A percentile compares a stretch with the other conserved stretches of the same genome.
These are phyloP conservation scores for Platyscelio sp. DNA, from an alignment of 2,888 invertebrate species.

Conservation along the genomic window DNA sequence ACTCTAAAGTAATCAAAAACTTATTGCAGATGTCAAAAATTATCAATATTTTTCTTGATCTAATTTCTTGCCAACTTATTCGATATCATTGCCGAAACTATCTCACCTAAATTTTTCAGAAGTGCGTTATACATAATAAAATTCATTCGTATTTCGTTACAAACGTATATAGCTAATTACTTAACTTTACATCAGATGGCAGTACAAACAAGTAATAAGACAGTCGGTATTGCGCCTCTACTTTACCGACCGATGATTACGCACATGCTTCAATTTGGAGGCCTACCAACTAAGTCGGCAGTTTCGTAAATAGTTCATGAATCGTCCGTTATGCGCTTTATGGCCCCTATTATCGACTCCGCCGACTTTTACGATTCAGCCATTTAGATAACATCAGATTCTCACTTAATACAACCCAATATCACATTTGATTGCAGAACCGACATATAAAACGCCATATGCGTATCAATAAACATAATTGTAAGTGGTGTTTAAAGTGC, in stretches of 20 bases:
- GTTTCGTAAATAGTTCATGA: slow-evolving; percentile 81
- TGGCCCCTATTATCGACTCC: slow-evolving; percentile 84
- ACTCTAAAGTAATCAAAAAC: too few relatives aligned
- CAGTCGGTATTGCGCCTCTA: slow-evolving; percentile 74
- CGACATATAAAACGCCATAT: slow-evolving; percentile 22
- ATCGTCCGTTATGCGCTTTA: slow-evolving; percentile 84
- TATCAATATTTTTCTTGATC: background rate
- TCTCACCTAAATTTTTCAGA: too few relatives aligned
- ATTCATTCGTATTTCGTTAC: too few relatives aligned
- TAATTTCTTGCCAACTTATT: too few relatives aligned
- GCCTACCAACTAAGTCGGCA: slow-evolving; percentile 80
- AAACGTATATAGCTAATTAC: slow-evolving; percentile 72
- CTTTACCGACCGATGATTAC: slow-evolving; percentile 82
- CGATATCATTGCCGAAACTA: too few relatives aligned
- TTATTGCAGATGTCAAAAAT: too few relatives aligned
- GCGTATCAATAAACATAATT: slow-evolving; percentile 40
- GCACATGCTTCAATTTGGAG: slow-evolving; percentile 71
- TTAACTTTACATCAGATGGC: slow-evolving; percentile 79
- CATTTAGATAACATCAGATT: slow-evolving; percentile 53
- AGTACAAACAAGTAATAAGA: slow-evolving; percentile 72
- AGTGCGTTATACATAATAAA: too few relatives aligned
- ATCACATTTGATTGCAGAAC: slow-evolving; percentile 1
- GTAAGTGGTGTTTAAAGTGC: slow-evolving; percentile 28
- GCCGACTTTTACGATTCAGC: slow-evolving; percentile 46
- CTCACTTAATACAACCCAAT: slow-evolving; percentile 25